Evolutionary conservation across 2,797 vertebrate species (phyloP), one percentile per base, ranked within the genome.

Genomic region (Eleutherodactylus coqui): DNA sequence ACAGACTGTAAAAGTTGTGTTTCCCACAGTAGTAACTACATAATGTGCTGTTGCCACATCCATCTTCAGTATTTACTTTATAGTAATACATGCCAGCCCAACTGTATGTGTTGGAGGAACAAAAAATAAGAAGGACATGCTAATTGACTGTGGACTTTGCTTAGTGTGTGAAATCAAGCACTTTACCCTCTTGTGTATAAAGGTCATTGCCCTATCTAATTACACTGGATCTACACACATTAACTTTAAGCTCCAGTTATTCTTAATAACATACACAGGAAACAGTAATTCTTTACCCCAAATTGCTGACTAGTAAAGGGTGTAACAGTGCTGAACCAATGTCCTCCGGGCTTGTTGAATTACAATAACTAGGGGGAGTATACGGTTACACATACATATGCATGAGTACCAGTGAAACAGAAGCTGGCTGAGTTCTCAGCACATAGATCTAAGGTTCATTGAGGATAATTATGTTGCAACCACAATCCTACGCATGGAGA

Each of bases 81-180:
- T 58, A 24, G 49, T 27, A 85, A 45, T 47, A 49, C 27, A 19
- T 62, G 24, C 21, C 36, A 49, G 17, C 41, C 45, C 36, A 24
- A n/a, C 51, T 16, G 58, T 45, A 78, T 78, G 34, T 84, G 73
- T 78, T 69, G 58, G 58, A 84, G 67, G 13, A 67, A 45, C 24
- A 14, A 24, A 24, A 24, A 5, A 55, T 11, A 21, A 79, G 60
- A 34, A 58, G 36, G n/a, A 36, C 38, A 70, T 34, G 45, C 36
- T 34, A 19, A 60, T 55, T n/a, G 41, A 69, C 64, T 32, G 13
- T 41, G 76, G 41, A 80, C 84, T 85, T 80, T 85, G 77, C 38
- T 80, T 79, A 75, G 77, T 79, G 13, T 78, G 51, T 41, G 9
- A 85, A 70, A 58, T 29, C 29, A 14, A 73, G 84, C 21, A 36